phyloP scores from a whole-genome alignment of 2,113 vertebrate species.

The Sinocyclocheilus anophthalmus region DNA sequence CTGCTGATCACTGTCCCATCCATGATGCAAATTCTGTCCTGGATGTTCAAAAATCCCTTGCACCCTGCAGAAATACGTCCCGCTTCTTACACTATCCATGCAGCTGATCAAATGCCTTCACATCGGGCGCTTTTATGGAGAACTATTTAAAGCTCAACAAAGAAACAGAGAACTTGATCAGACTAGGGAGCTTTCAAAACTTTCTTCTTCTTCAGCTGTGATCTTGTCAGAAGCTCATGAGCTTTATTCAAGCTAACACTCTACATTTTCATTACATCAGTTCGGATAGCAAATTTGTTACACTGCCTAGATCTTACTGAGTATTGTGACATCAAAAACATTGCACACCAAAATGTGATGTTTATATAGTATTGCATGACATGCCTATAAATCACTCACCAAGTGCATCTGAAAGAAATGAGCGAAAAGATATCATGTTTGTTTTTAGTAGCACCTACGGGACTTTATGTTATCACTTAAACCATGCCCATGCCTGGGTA shows the following conservation, averaged over 20 bases:
- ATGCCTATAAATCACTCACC: neutral
- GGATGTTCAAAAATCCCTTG: conserved; percentile 39
- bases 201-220: neutral
- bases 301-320: neutral
- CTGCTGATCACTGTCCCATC: conserved; percentile 55
- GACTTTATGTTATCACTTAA: conserved; percentile 7
- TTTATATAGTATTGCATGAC: conserved; percentile 12
- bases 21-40: conserved; percentile 60
- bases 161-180: conserved; percentile 1
- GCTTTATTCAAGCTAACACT: neutral
- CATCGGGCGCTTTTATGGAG: neutral
- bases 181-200: conserved; percentile 15
- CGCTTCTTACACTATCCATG: neutral
- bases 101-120: conserved; percentile 8
- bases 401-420: neutral
- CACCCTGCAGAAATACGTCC: conserved; percentile 40
- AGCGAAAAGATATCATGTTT: neutral
- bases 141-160: neutral
- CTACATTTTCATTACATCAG: neutral
- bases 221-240: neutral
- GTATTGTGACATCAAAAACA: conserved; percentile 7
- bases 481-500: neutral
- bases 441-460: neutral
- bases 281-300: neutral
- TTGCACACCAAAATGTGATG: neutral